Evolutionary conservation across 1,140 invertebrate genomes (phyloP).

Genomic region (Drosophila parabipectinata): DNA sequence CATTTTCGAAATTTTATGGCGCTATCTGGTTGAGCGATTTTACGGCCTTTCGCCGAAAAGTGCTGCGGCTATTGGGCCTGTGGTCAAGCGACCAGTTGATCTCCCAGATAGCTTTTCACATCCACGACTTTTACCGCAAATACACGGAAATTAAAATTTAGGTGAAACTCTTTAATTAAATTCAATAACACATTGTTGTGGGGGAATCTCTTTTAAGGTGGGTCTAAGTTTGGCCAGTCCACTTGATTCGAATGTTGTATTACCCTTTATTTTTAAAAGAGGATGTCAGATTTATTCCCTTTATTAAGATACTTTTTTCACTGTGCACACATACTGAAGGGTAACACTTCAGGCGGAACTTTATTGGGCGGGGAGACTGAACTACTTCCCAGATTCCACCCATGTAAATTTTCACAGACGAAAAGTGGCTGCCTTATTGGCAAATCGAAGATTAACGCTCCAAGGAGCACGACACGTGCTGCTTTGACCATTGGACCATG

Average conservation of each 20-base stretch:
- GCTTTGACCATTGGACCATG: constrained; percentile 24
- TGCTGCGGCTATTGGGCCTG: constrained; percentile 43
- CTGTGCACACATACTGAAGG: not conserved
- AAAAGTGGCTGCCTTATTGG: constrained; percentile 3
- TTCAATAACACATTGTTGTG: not conserved
- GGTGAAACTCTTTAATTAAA: not conserved
- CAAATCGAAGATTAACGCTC: constrained; percentile 35
- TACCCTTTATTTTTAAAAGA: not conserved
- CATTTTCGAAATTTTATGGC: constrained; percentile 69
- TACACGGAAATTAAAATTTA: constrained; percentile 8
- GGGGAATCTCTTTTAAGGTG: no score
- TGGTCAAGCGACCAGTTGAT: constrained; percentile 39
- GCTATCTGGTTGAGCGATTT: constrained; percentile 71
- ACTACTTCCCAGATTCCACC: constrained; percentile 36
- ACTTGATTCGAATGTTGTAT: no score
- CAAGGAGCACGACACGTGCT: constrained; percentile 22
- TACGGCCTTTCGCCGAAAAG: constrained; percentile 75
- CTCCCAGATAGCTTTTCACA: constrained; percentile 38
- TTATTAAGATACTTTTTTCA: not conserved
- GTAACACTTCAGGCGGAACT: constrained; percentile 44
- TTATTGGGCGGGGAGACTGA: constrained; percentile 12
- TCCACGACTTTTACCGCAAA: constrained; percentile 39
- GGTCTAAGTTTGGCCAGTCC: no score
- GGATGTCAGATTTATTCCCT: not conserved
- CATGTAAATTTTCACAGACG: constrained; percentile 26